Evolutionary conservation across 2,888 invertebrate species (phyloP).

Genomic region (Harmothoe impar): DNA sequence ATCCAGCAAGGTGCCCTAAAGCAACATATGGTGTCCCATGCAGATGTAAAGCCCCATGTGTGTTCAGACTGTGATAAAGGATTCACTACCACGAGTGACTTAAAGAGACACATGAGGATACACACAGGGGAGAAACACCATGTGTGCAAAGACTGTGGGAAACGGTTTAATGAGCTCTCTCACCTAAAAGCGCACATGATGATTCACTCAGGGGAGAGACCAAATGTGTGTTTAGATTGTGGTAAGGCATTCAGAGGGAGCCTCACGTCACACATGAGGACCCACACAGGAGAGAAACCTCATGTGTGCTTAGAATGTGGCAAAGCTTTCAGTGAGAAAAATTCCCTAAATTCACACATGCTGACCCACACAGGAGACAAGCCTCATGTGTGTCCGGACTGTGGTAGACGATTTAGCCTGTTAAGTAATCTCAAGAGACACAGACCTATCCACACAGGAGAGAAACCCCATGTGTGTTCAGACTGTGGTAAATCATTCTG

Average conservation of each 20-base stretch:
- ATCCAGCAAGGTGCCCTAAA: background rate
- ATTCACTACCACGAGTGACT: background rate
- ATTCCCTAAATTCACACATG: background rate
- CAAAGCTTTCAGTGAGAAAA: background rate
- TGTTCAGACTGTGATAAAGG: slow-evolving; percentile 31
- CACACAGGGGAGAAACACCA: slow-evolving; percentile 23
- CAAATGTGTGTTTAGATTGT: slow-evolving; percentile 8
- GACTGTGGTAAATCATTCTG: background rate
- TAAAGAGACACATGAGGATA: background rate
- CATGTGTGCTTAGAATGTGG: slow-evolving; percentile 17
- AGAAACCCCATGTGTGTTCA: background rate
- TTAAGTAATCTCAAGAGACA: background rate
- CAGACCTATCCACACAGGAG: background rate
- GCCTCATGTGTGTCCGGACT: background rate
- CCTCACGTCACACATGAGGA: background rate
- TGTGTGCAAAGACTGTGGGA: background rate
- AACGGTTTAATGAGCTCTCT: background rate
- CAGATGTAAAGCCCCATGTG: slow-evolving; percentile 2
- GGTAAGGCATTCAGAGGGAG: background rate
- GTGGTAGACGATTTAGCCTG: background rate
- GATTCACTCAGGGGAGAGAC: slow-evolving; percentile 47
- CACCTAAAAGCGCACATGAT: background rate
- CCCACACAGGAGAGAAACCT: slow-evolving; percentile 60
- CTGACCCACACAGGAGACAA: slow-evolving; percentile 43
- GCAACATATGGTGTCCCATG: background rate